These are phyloP conservation scores for Drosophila phalerata DNA, from an alignment of 2,888 invertebrate species.

Conservation along the genomic window DNA sequence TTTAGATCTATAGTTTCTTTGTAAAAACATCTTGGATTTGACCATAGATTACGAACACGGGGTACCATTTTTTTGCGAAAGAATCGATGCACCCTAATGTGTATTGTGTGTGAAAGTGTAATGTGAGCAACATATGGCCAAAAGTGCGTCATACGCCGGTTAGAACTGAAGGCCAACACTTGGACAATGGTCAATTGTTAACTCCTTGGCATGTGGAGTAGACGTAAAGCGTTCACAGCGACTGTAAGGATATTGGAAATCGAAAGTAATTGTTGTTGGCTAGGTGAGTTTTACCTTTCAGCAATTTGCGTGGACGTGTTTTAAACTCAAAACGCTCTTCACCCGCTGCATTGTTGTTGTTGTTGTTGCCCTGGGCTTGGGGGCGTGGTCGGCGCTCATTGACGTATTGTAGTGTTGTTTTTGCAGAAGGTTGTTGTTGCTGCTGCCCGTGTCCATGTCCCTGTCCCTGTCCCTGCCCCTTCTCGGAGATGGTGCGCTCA, in stretches of 20 bases:
- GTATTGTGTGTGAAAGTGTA: constrained; percentile 29
- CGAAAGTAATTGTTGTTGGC: constrained; percentile 1
- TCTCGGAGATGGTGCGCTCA: constrained; percentile 84
- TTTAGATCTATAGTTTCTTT: no score
- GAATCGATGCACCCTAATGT: no score
- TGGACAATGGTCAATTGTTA: neutral
- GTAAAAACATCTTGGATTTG: no score
- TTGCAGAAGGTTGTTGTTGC: constrained; percentile 63
- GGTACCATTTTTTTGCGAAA: no score
- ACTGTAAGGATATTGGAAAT: constrained; percentile 48
- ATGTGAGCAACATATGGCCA: constrained; percentile 42
- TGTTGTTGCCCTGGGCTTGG: constrained; percentile 69
- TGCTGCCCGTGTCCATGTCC: constrained; percentile 48
- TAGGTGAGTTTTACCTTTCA: constrained; percentile 81
- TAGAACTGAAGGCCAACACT: constrained; percentile 11
- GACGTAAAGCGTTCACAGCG: constrained; percentile 58
- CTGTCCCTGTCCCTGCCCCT: constrained; percentile 63
- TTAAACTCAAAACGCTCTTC: constrained; percentile 85
- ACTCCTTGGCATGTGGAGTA: constrained; percentile 9
- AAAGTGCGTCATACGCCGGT: constrained; percentile 57
- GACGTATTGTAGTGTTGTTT: constrained; percentile 83
- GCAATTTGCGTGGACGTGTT: constrained; percentile 84
- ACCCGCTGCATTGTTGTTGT: constrained; percentile 32
- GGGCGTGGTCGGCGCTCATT: constrained; percentile 84
- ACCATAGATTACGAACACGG: no score